phyloP scores from a whole-genome alignment of 2,797 vertebrate species.

The Siniperca undulata region DNA sequence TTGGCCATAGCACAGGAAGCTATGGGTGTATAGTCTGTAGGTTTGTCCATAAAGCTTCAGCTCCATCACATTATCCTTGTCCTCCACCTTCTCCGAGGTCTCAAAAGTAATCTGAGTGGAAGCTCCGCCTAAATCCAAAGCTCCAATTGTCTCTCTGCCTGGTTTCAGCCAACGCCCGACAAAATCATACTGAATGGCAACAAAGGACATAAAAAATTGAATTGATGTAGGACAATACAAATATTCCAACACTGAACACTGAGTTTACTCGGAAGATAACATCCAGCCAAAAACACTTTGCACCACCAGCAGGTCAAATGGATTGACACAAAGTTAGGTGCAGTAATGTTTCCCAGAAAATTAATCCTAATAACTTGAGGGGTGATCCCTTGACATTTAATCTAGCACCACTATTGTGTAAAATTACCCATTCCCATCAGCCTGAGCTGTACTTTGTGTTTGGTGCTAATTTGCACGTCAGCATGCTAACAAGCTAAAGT shows the following conservation, averaged over 20 bases:
- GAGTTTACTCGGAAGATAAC: background rate
- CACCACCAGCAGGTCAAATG: background rate
- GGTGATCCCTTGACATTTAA: background rate
- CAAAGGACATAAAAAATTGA: background rate
- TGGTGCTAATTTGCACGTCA: background rate
- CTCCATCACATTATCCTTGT: slow-evolving; percentile 64
- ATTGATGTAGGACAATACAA: background rate
- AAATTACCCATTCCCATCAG: background rate
- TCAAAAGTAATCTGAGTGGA: slow-evolving; percentile 91
- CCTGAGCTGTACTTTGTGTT: background rate
- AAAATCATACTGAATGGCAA: slow-evolving; percentile 84
- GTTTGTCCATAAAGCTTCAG: slow-evolving; percentile 86
- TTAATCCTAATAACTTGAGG: background rate
- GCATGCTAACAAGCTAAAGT: background rate
- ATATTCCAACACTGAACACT: background rate
- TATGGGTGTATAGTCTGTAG: slow-evolving; percentile 89
- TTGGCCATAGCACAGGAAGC: slow-evolving; percentile 90
- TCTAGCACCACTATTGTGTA: background rate
- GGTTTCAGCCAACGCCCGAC: slow-evolving; percentile 87
- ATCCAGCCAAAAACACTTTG: background rate
- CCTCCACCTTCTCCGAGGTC: slow-evolving; percentile 71
- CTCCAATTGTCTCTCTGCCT: slow-evolving; percentile 80
- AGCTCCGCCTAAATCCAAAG: slow-evolving; percentile 90
- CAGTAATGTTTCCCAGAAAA: background rate
- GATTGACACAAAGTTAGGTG: background rate